Percentiles rank a stretch among this genome's conserved stretches.
Conservation (phyloP, 2,888 invertebrate species). For the Heliconius charithonia region DNA sequence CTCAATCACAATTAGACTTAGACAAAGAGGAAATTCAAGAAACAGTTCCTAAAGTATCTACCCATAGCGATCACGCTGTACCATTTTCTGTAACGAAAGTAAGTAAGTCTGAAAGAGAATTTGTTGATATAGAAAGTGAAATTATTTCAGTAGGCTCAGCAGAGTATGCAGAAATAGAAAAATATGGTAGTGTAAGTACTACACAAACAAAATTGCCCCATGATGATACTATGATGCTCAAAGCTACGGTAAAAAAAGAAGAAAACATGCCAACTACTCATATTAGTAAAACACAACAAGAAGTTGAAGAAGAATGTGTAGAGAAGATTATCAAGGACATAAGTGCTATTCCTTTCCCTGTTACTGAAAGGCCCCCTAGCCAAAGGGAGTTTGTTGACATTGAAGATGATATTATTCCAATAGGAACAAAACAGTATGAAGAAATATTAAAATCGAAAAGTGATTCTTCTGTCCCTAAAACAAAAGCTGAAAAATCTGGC, state of each 20-base stretch:
- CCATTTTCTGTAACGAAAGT: constrained; percentile 74
- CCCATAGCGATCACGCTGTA: constrained; percentile 61
- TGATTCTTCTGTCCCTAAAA: constrained; percentile 80
- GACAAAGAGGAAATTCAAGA: constrained; percentile 64
- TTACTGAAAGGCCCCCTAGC: constrained; percentile 74
- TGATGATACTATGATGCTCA: constrained; percentile 59
- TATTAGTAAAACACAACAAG: constrained; percentile 44
- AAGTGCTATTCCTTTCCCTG: constrained; percentile 77
- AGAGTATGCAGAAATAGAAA: constrained; percentile 75
- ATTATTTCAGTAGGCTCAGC: constrained; percentile 76
- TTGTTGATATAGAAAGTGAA: constrained; percentile 79
- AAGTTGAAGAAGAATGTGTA: constrained; percentile 65
- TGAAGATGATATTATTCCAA: constrained; percentile 74
- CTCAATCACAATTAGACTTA: constrained; percentile 64
- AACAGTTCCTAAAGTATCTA: constrained; percentile 55
- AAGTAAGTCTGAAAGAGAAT: constrained; percentile 69
- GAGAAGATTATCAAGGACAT: constrained; percentile 68
- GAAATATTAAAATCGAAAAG: constrained; percentile 80
- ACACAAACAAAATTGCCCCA: constrained; percentile 54
- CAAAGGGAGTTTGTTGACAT: constrained; percentile 81
- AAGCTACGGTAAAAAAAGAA: constrained; percentile 56
- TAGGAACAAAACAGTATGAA: constrained; percentile 76
- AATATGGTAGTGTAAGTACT: constrained; percentile 68
- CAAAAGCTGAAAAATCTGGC: constrained; percentile 71
- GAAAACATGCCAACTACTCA: constrained; percentile 55